Base-by-base conservation (phyloP, 1,140 invertebrate genomes). In the Brachystomella parvula region DNA sequence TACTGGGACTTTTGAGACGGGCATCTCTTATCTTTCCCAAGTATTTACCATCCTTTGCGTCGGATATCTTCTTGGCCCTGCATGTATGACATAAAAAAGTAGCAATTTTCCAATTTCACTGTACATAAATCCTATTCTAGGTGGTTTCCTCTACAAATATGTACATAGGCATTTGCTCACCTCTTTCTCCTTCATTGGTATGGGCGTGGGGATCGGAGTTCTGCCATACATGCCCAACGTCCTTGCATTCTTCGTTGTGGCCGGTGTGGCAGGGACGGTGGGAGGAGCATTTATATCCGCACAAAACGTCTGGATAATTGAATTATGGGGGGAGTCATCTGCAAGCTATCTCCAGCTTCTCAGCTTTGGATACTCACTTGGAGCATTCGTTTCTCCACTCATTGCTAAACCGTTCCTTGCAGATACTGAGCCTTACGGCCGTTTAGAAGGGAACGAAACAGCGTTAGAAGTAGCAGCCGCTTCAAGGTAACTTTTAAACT, bases 281-380 rank as follows among this genome's bases (percentile, higher is more conserved):
- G 53, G 12, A 9, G 19, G 26, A 56, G 3, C 30, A 2, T 56
- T 47, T 59, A 31, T 30, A 3, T 21, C 31, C 3, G 32, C 57
- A 3, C 56, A 61, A 31, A 9, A 60, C 33, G 64, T 66, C 3
- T 66, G 64, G 64, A 66, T 66, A 2, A 39, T 66, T 29, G 64
- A 66, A 24, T 44, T 66, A 53, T 28, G 59, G 32, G 12, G 47
- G 31, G 32, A 49, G 29, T 19, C 59, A 17, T 35, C 58, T 61
- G 30, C 32, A 39, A 47, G 31, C 2, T 66, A 44, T 28, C 29
- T 66, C 17, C 56, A 61, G 28, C 3, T 12, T 3, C 64, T 60
- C n/a, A 33, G 60, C 32, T 59, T 61, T 32, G 44, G 29, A 29
- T 61, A 32, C 33, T 53, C 64, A 39, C n/a, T 66, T 15, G 64